Base-by-base conservation (phyloP, 2,113 vertebrate genomes). In the Ophthalmolycus amberensis region DNA sequence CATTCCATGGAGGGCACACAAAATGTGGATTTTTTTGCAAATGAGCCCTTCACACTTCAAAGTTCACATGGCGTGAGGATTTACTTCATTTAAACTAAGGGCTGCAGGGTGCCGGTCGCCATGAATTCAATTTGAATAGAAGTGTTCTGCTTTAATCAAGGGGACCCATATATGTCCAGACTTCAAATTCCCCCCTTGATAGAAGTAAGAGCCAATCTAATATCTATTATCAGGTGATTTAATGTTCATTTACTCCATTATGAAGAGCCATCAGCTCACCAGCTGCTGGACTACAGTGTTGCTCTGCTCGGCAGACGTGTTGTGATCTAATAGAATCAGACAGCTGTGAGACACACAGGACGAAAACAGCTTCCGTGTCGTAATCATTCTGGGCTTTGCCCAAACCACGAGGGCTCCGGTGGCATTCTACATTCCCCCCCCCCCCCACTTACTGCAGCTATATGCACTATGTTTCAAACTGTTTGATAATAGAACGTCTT, bases 161-260 rank as follows among this genome's bases (percentile, higher is more conserved):
- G 9, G 6, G 60, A 58, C 38, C 32, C 29, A 22, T 34, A 38
- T 15, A 64, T 32, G 42, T 56, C 27, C 67, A 65, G 5, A 58
- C 74, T 34, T 64, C 12, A 46, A 68, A 68, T 29, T 25, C 69
- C 68, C 25, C 48, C 73, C 75, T 12, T 34, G 71, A 73, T 69
- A 64, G 52, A 82, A 71, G 54, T 66, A 85, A 76, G 75, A 73
- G 52, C 71, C 69, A 74, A 81, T 81, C 72, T 77, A 84, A 73
- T 87, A 77, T 76, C 71, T 79, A 77, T 86, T 79, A 89, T 75
- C 67, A 79, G 71, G 52, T 66, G 71, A 81, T 88, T 88, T 79
- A 78, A 85, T 69, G 79, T 66, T 79, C 37, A 88, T 85, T 86
- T 84, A 69, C 72, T 77, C 62, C 71, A 85, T 84, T 82, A 88